Evolutionary conservation across 2,888 invertebrate species (phyloP), one percentile per base, ranked within the genome.

Genomic region (Callyntrura guangdongensis): DNA sequence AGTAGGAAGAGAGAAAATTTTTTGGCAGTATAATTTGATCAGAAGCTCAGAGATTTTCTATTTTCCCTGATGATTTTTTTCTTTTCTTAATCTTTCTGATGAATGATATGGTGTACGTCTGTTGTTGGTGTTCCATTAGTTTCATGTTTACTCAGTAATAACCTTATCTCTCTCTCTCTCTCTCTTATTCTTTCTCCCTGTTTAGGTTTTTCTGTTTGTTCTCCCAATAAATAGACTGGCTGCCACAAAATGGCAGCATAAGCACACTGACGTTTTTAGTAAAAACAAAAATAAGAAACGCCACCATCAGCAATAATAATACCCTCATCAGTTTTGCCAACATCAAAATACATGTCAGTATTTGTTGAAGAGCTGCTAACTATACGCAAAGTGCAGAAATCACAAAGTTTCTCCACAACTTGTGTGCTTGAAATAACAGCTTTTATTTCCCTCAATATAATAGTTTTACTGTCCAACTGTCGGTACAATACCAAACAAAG

Each of bases 11-110:
- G 61, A 77, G 53, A 74, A 86, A 86, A 74, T 64, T 87, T 90
- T 91, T 91, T 91, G 91, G 82, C 87, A 91, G 91, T 83, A 91
- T 91, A 91, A 91, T 91, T 91, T 91, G 91, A 91, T 91, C 91
- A 91, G 91, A 86, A 82, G 72, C 77, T 90, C 87, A 84, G 91
- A 91, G 87, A 87, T 91, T 87, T 84, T 91, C 87, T 83, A 83
- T 87, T 83, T 86, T 87, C 87, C 87, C 86, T 91, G 91, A 91
- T 91, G 86, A 87, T 91, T 91, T 91, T 87, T 85, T 91, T 85
- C 79, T 83, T 87, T 87, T 91, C 91, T 86, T 91, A 91, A 91
- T 91, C 91, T 91, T 87, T 84, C 77, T 87, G 91, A 91, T 91
- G 91, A 91, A 86, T 91, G 91, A 91, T 91, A 91, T 87, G 82